Base-by-base conservation (phyloP, 2,888 invertebrate genomes). In the Chaetogeoica ovagalla region DNA sequence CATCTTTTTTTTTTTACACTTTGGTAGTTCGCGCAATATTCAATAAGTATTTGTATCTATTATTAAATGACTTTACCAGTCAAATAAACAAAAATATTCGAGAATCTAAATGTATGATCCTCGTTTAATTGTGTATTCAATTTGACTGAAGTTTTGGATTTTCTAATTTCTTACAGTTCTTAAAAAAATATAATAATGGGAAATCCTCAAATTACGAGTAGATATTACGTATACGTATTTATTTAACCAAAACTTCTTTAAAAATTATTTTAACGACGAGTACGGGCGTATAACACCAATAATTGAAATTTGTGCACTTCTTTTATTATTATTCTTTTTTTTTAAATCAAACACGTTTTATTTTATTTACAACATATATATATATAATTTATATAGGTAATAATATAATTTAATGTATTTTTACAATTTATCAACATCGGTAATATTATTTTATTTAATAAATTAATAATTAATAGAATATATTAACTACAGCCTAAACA, bases 1-100 rank as follows among this genome's bases (percentile, higher is more conserved):
- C 65, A 74, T 55, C 39, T 65, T 39, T 74, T 72, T 57, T 74
- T 65, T 11, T 74, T 74, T 74, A 65, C 74, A 65, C 65, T 65
- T 65, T 57, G 7, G 37, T 39, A 59, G 70, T 55, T 57, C 21
- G 37, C 17, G 17, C 9, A 65, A 65, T 65, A 55, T 63, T 73
- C 30, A 30, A 48, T 69, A 30, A 52, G 30, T 62, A 73, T 63
- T 19, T 13, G 19, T 15, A n/a, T n/a, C 15, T n/a, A n/a, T 52
- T 30, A 15, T 43, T 52, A n/a, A 21, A 74, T 23, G 55, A 39
- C 65, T 65, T 74, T 11, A 63, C 13, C 1, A 15, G 30, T 30
- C 37, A 8, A 73, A 52, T 52, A n/a, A 37, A 52, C 62, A n/a
- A 63, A 48, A 73, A n/a, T 23, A 7, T 62, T 62, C 1, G n/a